Evolutionary conservation across 2,113 vertebrate genomes (phyloP), one percentile per base, ranked within the genome.

Genomic region (Gasterosteus nipponicus): DNA sequence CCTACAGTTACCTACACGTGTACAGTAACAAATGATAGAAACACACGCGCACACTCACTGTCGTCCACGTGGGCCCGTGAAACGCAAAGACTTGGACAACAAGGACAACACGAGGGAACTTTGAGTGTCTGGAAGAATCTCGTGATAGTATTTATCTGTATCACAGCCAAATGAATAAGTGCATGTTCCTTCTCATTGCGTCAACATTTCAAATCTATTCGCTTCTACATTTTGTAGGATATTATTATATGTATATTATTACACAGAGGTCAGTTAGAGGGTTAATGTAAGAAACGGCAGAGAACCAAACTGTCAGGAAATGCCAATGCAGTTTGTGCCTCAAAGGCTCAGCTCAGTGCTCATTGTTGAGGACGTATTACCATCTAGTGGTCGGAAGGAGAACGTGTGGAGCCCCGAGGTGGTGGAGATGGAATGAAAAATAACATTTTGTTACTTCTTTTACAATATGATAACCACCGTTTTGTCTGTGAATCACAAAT

Each of bases 331-430:
- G 44, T 8, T 49, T 4, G 4, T n/a, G 29, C 11, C 41, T 31
- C 15, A 8, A 44, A 26, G 5, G n/a, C 5, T 5, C 18, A 35
- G 33, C 5, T 60, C 10, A 18, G 11, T 29, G 67, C 66, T 73
- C 1, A 87, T 87, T 73, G 54, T 0, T 89, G 66, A 68, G 82
- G 67, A n/a, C 69, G 12, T 68, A 75, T 69, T 62, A 2, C 87
- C 90, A 90, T 86, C 90, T 90, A 82, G 89, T 86, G 90, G 83
- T 39, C 2, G 6, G 6, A 1, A 22, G 5, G n/a, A 68, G 51
- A 85, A 84, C 9, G 29, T 0, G 2, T 22, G 10, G 4, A 12
- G 10, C 12, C 12, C 0, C 3, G 42, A 22, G 3, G 7, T 4
- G 10, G 49, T 69, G 16, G 11, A 26, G 31, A 47, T 8, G 2